Base-by-base conservation (phyloP, 2,888 invertebrate genomes). In the Octonoba sinensis region DNA sequence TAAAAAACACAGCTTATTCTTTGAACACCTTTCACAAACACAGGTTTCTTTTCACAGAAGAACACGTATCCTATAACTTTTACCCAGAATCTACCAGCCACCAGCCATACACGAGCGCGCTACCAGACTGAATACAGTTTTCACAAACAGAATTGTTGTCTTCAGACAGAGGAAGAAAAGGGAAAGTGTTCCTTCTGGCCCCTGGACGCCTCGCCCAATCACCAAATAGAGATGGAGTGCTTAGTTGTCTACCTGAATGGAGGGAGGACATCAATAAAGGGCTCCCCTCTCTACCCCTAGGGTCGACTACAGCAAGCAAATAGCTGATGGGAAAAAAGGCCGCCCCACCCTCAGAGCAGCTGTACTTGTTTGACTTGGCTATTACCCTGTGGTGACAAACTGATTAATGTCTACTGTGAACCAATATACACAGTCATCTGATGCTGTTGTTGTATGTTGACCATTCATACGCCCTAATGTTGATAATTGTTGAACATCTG, bases 311-410 rank as follows among this genome's bases (percentile, higher is more conserved):
- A 27, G 60, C 57, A 15, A 62, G 78, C 62, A 69, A 76, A 76
- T 64, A 69, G 51, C 62, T 56, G 51, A 67, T 57, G 51, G 65
- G 22, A 27, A 51, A 54, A 15, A 59, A n/a, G 4, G 36, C 49
- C 11, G 57, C 66, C 59, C 71, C 77, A 71, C 64, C 71, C 65
- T n/a, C 18, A n/a, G n/a, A 44, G 72, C 72, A 72, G 78, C 71
- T 78, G 78, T 60, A 71, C 59, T 56, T 66, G 60, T 67, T 78
- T 79, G 72, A 66, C 72, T 79, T 72, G 36, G 18, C 71, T 47
- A 66, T 71, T 79, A 71, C 73, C 69, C 69, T 60, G 54, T 81
- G 69, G 79, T 81, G 79, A 81, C 79, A 81, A 81, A 73, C 69
- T 81, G 79, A 81, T 81, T 81, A 81, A 81, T 57, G 47, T 47